Evolutionary conservation across 2,888 invertebrate species (phyloP), one percentile per base, ranked within the genome.

Genomic region (Pandemis heparana): DNA sequence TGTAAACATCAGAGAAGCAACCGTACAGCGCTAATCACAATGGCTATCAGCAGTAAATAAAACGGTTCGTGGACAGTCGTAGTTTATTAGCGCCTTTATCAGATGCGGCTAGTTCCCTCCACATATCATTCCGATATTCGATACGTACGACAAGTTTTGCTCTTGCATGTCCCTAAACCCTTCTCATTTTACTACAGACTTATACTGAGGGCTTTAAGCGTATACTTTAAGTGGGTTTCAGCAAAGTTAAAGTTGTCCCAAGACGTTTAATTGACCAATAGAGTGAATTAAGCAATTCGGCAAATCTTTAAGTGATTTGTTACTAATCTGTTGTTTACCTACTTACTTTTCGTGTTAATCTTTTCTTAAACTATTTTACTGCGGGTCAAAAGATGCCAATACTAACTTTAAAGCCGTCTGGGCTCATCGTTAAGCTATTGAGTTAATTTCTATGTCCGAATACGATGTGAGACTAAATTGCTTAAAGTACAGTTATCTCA

Each of bases 81-180:
- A 62, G 65, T 74, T 71, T 78, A 78, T 75, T 77, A 76, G 75
- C 79, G 75, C 77, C 77, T 77, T 79, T 83, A 84, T 84, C 84
- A 75, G 83, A 82, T 84, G 77, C 74, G 76, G 78, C 78, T 77
- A 77, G 77, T 78, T 79, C 81, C 77, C 77, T 59, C 73, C 65
- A 78, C 75, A 73, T 78, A 80, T 82, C 81, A 77, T 81, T 80
- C 77, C 73, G 80, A 81, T 82, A 81, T 81, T 79, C 77, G 79
- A 83, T 83, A 82, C 74, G 66, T 66, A 65, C 41, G 39, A 10
- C 74, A 66, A 67, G 59, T 61, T 62, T 70, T 18, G 4, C 32
- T 2, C 14, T 23, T 32, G 23, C 70, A 38, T 18, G 7, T 32
- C 14, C n/a, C 10, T 5, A 74, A 16, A 69, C 12, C 23, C 5